Percentiles rank a stretch among this genome's conserved stretches.
These are phyloP conservation scores for Bimastos eiseni DNA, from an alignment of 2,888 invertebrate species.

Conservation along the genomic window DNA sequence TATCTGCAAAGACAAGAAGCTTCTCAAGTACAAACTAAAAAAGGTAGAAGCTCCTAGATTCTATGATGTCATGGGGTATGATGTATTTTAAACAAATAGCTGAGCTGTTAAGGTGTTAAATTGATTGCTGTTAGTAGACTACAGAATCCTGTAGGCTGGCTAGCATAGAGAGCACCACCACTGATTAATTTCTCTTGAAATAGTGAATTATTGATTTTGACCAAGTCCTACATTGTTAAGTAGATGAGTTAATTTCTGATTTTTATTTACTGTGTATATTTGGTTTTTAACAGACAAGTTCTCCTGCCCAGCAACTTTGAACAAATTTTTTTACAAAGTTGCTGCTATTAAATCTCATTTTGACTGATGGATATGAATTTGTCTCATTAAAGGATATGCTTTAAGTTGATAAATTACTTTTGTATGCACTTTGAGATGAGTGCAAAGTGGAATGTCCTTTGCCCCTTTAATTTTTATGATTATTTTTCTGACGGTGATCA, in stretches of 20 bases:
- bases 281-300: too few species aligned
- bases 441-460: not conserved
- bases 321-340: too few species aligned
- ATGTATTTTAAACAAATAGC: not conserved
- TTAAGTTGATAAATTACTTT: not conserved
- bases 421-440: not conserved
- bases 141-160: not conserved
- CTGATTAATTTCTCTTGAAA: not conserved
- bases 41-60: constrained; percentile 16
- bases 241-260: too few species aligned
- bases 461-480: not conserved
- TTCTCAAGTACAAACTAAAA: constrained; percentile 33
- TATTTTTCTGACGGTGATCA: not conserved
- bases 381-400: not conserved
- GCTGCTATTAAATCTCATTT: too few species aligned
- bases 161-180: too few species aligned
- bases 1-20: constrained; percentile 80
- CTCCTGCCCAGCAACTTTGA: too few species aligned
- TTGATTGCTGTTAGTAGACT: not conserved
- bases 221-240: too few species aligned
- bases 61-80: not conserved
- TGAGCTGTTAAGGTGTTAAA: not conserved
- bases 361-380: too few species aligned
- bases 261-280: too few species aligned
- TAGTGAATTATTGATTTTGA: too few species aligned